Conservation (phyloP, 2,797 vertebrate genomes). For the Smutsia gigantea region DNA sequence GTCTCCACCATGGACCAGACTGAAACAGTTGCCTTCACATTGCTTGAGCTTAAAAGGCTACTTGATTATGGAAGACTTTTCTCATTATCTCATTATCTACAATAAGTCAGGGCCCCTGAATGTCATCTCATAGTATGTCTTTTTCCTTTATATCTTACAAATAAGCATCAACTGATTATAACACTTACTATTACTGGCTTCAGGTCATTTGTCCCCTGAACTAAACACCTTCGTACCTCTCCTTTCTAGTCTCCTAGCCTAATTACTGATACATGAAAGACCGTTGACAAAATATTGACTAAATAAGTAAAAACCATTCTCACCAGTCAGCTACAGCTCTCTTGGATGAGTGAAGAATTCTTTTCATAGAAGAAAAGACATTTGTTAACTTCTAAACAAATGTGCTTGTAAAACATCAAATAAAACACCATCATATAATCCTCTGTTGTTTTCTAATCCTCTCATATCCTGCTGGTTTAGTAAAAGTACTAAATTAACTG, state of each 20-base stretch:
- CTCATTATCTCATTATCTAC: not conserved
- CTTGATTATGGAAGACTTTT: not conserved
- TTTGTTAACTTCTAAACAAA: slow-evolving; percentile 11
- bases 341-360: not conserved
- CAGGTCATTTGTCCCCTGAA: not conserved
- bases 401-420: not conserved
- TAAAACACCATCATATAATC: not conserved
- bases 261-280: not conserved
- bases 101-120: not conserved
- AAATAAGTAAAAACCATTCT: not conserved
- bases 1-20: not conserved
- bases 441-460: not conserved
- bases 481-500: not conserved
- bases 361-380: not conserved
- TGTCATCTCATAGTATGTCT: not conserved
- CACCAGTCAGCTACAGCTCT: not conserved
- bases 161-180: too few relatives aligned
- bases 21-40: not conserved
- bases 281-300: not conserved
- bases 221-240: not conserved
- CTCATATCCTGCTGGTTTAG: not conserved
- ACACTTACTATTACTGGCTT: not conserved
- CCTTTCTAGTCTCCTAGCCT: not conserved
- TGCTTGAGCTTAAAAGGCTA: not conserved
- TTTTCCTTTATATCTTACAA: not conserved